Percentiles rank a stretch among this genome's conserved stretches.
Conservation (phyloP, 2,113 vertebrate species). For the Dicentrarchus labrax region DNA sequence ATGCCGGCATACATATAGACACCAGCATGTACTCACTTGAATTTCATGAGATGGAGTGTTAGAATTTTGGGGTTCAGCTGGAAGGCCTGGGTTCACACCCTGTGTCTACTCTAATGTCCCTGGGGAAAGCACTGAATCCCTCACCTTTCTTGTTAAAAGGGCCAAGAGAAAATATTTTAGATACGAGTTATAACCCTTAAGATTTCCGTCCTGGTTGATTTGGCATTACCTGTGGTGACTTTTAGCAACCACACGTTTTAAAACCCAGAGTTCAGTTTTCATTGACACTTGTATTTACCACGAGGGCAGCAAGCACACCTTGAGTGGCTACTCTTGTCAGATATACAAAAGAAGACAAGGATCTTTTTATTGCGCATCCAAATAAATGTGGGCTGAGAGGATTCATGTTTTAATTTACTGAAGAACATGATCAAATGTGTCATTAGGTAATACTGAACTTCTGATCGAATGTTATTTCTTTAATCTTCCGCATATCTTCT, state of each 20-base stretch:
- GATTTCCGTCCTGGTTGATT: slow-evolving; percentile 19
- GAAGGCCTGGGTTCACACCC: slow-evolving; percentile 6
- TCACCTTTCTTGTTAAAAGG: not conserved
- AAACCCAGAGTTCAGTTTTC: not conserved
- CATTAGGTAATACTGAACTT: not conserved
- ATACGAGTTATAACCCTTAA: not conserved
- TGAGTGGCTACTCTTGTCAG: not conserved
- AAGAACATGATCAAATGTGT: not conserved
- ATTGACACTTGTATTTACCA: not conserved
- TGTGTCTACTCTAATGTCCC: slow-evolving; percentile 22
- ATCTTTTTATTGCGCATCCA: not conserved
- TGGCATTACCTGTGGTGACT: not conserved
- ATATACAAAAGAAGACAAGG: not conserved
- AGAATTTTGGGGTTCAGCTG: slow-evolving; percentile 3
- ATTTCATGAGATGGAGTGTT: slow-evolving; percentile 41
- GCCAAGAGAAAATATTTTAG: not conserved
- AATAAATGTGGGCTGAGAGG: not conserved
- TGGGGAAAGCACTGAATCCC: slow-evolving; percentile 16
- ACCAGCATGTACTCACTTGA: slow-evolving; percentile 18
- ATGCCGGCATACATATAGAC: slow-evolving; percentile 20
- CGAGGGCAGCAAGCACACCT: not conserved
- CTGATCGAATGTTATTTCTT: not conserved
- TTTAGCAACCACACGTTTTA: not conserved
- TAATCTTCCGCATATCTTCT: not conserved
- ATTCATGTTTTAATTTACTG: slow-evolving; percentile 2